Evolutionary conservation across 1,140 invertebrate species (phyloP).

Genomic region (Brachionus asplanchnoidis): DNA sequence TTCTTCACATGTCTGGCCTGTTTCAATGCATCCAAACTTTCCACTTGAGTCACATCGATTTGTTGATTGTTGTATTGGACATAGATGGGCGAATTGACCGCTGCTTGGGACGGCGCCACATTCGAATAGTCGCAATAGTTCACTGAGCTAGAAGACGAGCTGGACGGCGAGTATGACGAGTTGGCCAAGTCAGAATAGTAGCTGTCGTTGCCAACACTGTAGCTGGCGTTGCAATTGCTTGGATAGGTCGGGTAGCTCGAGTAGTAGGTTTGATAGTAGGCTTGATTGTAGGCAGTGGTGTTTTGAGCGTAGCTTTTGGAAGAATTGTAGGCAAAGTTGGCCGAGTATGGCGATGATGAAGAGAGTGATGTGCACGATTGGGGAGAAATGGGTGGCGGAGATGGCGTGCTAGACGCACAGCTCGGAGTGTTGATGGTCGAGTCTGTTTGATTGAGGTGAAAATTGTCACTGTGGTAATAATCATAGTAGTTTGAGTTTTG

Average conservation of each 20-base stretch:
- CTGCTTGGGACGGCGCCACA: not conserved
- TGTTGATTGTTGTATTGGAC: slow-evolving; percentile 7
- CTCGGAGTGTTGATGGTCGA: not conserved
- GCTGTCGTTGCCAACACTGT: not conserved
- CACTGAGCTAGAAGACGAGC: not conserved
- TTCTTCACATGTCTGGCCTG: not conserved
- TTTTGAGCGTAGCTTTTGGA: not conserved
- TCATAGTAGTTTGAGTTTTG: not conserved
- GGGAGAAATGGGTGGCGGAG: not conserved
- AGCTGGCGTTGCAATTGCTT: not conserved
- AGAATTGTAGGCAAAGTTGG: not conserved
- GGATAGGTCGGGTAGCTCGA: not conserved
- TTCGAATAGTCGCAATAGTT: not conserved
- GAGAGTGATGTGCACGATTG: not conserved
- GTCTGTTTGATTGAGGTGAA: not conserved
- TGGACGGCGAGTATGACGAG: slow-evolving; percentile 6
- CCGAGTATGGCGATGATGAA: not conserved
- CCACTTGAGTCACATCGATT: slow-evolving; percentile 1
- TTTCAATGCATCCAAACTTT: not conserved
- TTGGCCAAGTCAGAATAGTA: slow-evolving; percentile 18
- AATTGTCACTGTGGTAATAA: not conserved
- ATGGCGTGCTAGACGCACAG: not conserved
- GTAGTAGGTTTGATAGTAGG: not conserved
- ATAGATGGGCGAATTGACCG: not conserved
- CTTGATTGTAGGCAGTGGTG: not conserved